These are phyloP conservation scores for Noctua fimbriata DNA, from an alignment of 2,888 invertebrate genomes.

Conservation along the genomic window DNA sequence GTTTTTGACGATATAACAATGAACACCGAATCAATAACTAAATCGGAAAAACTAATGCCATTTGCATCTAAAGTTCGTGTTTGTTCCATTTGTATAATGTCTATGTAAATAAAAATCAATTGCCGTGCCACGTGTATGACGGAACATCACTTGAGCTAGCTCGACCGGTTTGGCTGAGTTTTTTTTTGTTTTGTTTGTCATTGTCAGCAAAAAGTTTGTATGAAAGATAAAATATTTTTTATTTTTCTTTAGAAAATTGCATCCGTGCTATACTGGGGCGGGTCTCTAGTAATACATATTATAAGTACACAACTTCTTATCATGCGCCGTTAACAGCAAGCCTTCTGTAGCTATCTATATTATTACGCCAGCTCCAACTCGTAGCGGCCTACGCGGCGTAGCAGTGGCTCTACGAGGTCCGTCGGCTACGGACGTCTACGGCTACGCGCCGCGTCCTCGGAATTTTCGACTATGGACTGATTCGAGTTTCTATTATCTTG, in stretches of 20 bases:
- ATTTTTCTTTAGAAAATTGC: background rate
- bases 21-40: background rate
- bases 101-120: background rate
- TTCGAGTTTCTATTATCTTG: slow-evolving; percentile 59
- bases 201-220: background rate
- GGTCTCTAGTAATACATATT: background rate
- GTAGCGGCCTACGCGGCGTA: slow-evolving; percentile 69
- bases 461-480: slow-evolving; percentile 49
- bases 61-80: background rate
- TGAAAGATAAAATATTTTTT: background rate
- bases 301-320: slow-evolving; percentile 4
- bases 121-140: background rate
- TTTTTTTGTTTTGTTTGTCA: background rate
- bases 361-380: slow-evolving; percentile 21
- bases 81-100: no score
- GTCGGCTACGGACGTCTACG: slow-evolving; percentile 77
- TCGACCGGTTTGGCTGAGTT: background rate
- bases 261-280: background rate
- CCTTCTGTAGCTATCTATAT: slow-evolving; percentile 38
- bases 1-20: background rate
- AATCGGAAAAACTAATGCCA: background rate
- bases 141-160: background rate
- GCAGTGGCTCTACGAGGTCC: slow-evolving; percentile 76
- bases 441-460: slow-evolving; percentile 55
- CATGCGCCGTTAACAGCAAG: slow-evolving; percentile 24